Evolutionary conservation across 1,140 invertebrate species (phyloP).

Genomic region (Mylabris phalerata): DNA sequence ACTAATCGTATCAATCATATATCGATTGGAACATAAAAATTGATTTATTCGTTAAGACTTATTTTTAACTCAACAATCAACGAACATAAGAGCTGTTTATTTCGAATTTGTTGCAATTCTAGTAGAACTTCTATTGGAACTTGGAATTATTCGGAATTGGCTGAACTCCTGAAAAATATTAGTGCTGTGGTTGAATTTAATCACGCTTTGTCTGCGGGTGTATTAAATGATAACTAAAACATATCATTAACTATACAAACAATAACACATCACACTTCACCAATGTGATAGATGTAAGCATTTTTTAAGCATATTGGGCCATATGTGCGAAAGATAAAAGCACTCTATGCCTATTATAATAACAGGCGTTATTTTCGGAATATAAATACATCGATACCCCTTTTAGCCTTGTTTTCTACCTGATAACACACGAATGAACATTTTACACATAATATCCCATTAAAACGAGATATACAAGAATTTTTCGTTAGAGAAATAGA

Average conservation of each 20-base stretch:
- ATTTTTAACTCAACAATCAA: too few species aligned
- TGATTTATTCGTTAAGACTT: too few species aligned
- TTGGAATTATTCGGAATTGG: too few species aligned
- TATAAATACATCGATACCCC: neutral
- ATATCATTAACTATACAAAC: constrained; percentile 8
- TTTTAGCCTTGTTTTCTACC: constrained; percentile 8
- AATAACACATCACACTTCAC: neutral
- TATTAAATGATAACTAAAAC: constrained; percentile 7
- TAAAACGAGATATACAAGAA: neutral
- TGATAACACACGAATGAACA: constrained; percentile 7
- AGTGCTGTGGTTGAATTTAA: too few species aligned
- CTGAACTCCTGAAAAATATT: too few species aligned
- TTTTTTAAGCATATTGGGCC: constrained; percentile 15
- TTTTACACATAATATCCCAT: neutral
- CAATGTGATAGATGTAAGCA: constrained; percentile 6
- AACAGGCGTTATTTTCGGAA: constrained; percentile 7
- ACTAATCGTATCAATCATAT: too few species aligned
- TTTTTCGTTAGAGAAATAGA: too few species aligned
- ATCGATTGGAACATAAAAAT: too few species aligned
- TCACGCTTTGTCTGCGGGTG: neutral
- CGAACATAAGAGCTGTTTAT: too few species aligned
- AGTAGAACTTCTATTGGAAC: too few species aligned
- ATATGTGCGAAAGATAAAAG: constrained; percentile 7
- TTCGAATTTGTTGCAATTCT: too few species aligned
- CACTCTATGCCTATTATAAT: neutral